Conservation (phyloP, 2,888 invertebrate genomes). For the Marasmarcha lunaedactyla region DNA sequence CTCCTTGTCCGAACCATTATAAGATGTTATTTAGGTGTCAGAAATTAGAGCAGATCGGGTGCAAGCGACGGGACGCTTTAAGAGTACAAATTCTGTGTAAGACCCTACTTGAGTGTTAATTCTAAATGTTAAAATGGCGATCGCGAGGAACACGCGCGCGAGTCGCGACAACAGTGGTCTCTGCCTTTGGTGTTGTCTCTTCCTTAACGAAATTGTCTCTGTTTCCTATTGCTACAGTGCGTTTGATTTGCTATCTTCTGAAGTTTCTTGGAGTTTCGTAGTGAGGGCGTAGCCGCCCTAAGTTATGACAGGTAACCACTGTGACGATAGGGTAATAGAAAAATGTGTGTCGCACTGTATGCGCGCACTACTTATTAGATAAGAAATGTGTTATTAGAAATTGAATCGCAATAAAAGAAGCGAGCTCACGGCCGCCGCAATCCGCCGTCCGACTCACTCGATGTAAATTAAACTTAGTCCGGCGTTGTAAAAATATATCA, state of each 20-base stretch:
- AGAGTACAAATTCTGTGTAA: slow-evolving; percentile 83
- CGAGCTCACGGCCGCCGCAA: slow-evolving; percentile 20
- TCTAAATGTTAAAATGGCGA: slow-evolving; percentile 47
- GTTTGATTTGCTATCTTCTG: slow-evolving; percentile 49
- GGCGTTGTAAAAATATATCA: slow-evolving; percentile 56
- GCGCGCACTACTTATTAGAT: slow-evolving; percentile 53
- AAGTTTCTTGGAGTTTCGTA: slow-evolving; percentile 23
- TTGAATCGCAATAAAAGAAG: slow-evolving; percentile 41
- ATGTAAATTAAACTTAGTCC: slow-evolving; percentile 55
- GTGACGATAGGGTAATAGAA: slow-evolving; percentile 55
- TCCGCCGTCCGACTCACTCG: slow-evolving; percentile 39
- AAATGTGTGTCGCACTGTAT: slow-evolving; percentile 40
- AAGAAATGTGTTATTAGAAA: slow-evolving; percentile 66
- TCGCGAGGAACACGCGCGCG: slow-evolving; percentile 22
- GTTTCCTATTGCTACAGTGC: slow-evolving; percentile 64
- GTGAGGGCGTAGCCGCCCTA: slow-evolving; percentile 1
- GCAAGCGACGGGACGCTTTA: slow-evolving; percentile 52
- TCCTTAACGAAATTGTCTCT: slow-evolving; percentile 42
- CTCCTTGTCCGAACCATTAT: slow-evolving; percentile 13
- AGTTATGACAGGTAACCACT: slow-evolving; percentile 29
- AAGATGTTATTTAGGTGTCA: slow-evolving; percentile 3
- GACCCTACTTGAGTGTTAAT: slow-evolving; percentile 68
- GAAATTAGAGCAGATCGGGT: slow-evolving; percentile 23
- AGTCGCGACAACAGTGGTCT: slow-evolving; percentile 35
- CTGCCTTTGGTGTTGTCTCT: slow-evolving; percentile 65